phyloP scores from a whole-genome alignment of 2,797 vertebrate species.

The Anolis apletophallus region DNA sequence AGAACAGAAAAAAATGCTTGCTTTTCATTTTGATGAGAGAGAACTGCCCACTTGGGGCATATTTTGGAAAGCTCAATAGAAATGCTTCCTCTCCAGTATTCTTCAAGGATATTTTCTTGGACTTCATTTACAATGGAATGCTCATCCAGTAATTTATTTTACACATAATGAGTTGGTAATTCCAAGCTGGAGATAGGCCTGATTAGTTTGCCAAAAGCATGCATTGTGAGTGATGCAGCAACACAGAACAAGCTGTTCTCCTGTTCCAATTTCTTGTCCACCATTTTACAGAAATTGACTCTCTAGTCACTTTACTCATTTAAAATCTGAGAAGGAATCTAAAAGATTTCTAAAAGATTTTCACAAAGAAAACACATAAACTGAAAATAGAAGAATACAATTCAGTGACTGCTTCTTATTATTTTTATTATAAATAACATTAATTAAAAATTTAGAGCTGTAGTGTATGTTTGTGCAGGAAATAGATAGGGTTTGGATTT shows the following conservation, averaged over 20 bases:
- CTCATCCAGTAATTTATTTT: constrained; percentile 60
- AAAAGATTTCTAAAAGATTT: not conserved
- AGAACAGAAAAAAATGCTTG: constrained; percentile 32
- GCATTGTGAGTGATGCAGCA: not conserved
- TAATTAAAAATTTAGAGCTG: constrained; percentile 34
- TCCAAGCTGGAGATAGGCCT: constrained; percentile 23
- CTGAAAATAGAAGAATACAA: not conserved
- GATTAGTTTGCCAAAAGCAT: constrained; percentile 40
- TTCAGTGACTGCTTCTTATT: constrained; percentile 36
- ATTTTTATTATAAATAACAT: constrained; percentile 47
- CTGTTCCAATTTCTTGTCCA: constrained; percentile 36
- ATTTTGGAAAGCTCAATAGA: constrained; percentile 40
- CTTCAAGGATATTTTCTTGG: constrained; percentile 44
- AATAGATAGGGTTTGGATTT: not conserved
- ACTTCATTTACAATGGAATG: constrained; percentile 50
- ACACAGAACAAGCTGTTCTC: constrained; percentile 33
- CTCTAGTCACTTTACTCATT: constrained; percentile 2
- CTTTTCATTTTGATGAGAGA: constrained; percentile 46
- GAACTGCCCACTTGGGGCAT: not conserved
- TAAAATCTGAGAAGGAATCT: not conserved
- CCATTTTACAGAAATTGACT: constrained; percentile 20
- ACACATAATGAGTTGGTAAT: constrained; percentile 52
- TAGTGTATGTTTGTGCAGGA: not conserved
- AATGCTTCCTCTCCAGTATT: constrained; percentile 34
- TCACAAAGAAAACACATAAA: constrained; percentile 2